Evolutionary conservation across 2,888 invertebrate species (phyloP).

Genomic region (Ormia ochracea): DNA sequence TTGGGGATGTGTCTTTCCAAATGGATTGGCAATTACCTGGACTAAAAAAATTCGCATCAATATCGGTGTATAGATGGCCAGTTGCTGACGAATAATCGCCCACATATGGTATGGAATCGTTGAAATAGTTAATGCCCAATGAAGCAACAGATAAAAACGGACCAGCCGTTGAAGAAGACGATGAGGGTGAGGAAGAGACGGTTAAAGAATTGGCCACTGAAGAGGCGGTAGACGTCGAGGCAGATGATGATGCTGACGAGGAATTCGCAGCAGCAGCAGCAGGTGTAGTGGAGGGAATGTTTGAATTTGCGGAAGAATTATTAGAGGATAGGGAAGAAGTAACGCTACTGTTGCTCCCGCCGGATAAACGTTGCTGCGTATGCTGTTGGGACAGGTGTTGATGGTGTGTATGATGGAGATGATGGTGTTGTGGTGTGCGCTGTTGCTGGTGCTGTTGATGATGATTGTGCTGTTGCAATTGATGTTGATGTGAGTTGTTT

Average conservation of each 20-base stretch:
- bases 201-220: slow-evolving; percentile 37
- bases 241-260: slow-evolving; percentile 8
- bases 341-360: slow-evolving; percentile 73
- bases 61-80: slow-evolving; percentile 73
- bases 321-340: slow-evolving; percentile 63
- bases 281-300: slow-evolving; percentile 26
- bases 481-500: slow-evolving; percentile 61
- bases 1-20: not conserved
- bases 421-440: slow-evolving; percentile 21
- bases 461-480: slow-evolving; percentile 32
- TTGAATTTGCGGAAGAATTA: slow-evolving; percentile 40
- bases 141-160: slow-evolving; percentile 68
- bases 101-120: slow-evolving; percentile 73
- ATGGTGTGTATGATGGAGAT: slow-evolving; percentile 60
- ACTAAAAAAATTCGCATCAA: slow-evolving; percentile 76
- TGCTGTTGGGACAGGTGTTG: slow-evolving; percentile 52
- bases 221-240: slow-evolving; percentile 18
- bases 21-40: slow-evolving; percentile 69
- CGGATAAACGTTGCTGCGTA: slow-evolving; percentile 69
- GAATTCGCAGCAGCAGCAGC: not conserved
- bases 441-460: slow-evolving; percentile 45
- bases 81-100: slow-evolving; percentile 71
- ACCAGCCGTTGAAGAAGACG: slow-evolving; percentile 57
- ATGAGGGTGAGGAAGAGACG: slow-evolving; percentile 39
- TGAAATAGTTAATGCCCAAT: slow-evolving; percentile 72